Conservation (phyloP, 2,888 invertebrate species). For the Argyresthia albistria region DNA sequence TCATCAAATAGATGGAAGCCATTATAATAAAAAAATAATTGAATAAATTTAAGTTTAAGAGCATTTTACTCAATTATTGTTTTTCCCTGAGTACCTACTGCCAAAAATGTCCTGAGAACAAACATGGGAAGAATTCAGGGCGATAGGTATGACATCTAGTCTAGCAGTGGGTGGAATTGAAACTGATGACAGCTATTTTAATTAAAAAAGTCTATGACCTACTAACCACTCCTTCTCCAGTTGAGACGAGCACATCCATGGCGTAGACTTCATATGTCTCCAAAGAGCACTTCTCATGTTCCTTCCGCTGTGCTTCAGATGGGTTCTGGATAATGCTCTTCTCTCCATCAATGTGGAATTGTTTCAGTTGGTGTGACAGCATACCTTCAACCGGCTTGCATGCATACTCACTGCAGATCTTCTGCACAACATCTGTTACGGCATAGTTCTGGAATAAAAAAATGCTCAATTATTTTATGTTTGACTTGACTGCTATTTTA, state of each 20-base stretch:
- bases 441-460: conserved; percentile 79
- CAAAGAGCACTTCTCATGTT: conserved; percentile 96
- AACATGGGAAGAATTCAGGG: too few relatives aligned
- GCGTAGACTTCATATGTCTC: conserved; percentile 98
- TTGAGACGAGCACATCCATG: conserved; percentile 97
- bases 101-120: too few relatives aligned
- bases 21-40: too few relatives aligned
- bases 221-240: conserved; percentile 92
- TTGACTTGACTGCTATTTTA: too few relatives aligned
- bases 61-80: too few relatives aligned
- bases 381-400: conserved; percentile 99
- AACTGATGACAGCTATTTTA: too few relatives aligned
- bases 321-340: conserved; percentile 90
- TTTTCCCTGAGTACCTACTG: too few relatives aligned
- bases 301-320: conserved; percentile 95
- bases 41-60: too few relatives aligned
- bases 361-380: conserved; percentile 96
- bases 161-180: too few relatives aligned
- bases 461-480: too few relatives aligned
- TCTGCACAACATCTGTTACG: conserved; percentile 93
- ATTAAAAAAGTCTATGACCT: neutral
- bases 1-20: too few relatives aligned
- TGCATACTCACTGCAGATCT: conserved; percentile 92
- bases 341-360: conserved; percentile 97
- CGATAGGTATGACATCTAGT: too few relatives aligned